A percentile compares a stretch with the other conserved stretches of the same genome.
Conservation (phyloP, 2,888 invertebrate species). For the Oscheius sp. region DNA sequence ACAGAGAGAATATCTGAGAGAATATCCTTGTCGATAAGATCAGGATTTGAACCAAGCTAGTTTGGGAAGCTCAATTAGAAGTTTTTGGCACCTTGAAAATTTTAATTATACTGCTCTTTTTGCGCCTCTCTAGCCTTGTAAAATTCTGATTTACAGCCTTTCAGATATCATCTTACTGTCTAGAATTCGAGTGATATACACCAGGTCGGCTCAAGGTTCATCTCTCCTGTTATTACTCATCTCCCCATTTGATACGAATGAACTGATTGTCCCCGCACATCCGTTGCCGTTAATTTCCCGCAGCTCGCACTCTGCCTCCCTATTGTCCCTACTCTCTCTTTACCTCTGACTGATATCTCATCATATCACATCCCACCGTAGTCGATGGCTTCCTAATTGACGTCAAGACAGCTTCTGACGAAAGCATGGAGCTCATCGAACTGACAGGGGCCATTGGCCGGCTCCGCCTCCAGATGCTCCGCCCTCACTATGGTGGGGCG, state of each 20-base stretch:
- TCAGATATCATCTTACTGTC: too few relatives aligned
- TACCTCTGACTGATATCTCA: conserved; percentile 7
- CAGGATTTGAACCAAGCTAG: too few relatives aligned
- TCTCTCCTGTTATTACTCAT: background rate
- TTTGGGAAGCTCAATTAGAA: too few relatives aligned
- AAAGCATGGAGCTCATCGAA: background rate
- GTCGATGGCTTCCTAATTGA: background rate
- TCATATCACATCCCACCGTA: conserved; percentile 5
- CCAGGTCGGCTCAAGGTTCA: too few relatives aligned
- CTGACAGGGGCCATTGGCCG: conserved; percentile 17
- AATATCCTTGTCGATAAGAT: too few relatives aligned
- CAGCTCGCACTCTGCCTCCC: background rate
- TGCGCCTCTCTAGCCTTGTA: too few relatives aligned
- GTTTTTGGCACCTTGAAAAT: too few relatives aligned
- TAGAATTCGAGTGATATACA: too few relatives aligned
- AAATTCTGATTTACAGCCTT: too few relatives aligned
- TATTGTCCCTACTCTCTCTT: background rate
- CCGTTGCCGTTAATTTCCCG: conserved; percentile 10
- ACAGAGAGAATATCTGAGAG: too few relatives aligned
- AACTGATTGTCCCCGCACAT: conserved; percentile 14
- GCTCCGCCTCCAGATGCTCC: conserved; percentile 23
- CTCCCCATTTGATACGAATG: conserved; percentile 10
- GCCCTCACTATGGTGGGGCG: conserved; percentile 30
- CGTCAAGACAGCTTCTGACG: background rate
- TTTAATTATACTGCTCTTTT: too few relatives aligned